phyloP scores from a whole-genome alignment of 53 echinoderm and acorn worm genomes.

The Temnopleurus reevesii region DNA sequence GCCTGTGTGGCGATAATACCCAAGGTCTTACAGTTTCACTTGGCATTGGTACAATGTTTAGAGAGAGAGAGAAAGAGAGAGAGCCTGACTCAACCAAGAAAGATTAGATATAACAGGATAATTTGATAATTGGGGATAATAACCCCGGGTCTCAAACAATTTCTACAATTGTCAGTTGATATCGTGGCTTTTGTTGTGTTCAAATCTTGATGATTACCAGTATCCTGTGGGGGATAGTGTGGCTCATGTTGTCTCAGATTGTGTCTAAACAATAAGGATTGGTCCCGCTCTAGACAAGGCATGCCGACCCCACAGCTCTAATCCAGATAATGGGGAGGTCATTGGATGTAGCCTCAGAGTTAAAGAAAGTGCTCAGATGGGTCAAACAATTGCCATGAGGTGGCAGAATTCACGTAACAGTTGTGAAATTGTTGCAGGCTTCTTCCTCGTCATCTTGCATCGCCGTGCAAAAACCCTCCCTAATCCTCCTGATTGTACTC shows the following conservation, averaged over 20 bases:
- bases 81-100: conserved; percentile 48
- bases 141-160: conserved; percentile 39
- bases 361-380: conserved; percentile 48
- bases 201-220: conserved; percentile 54
- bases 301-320: conserved; percentile 12
- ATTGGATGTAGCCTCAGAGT: conserved; percentile 12
- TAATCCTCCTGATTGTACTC: conserved; percentile 29
- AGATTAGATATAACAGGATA: conserved; percentile 57
- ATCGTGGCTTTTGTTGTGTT: conserved; percentile 45
- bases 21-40: conserved; percentile 12
- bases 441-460: conserved; percentile 18
- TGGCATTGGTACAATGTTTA: conserved; percentile 29
- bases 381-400: conserved; percentile 47
- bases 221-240: conserved; percentile 52
- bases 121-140: conserved; percentile 58
- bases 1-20: conserved; percentile 21
- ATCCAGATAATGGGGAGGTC: conserved; percentile 28
- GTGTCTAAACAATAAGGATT: conserved; percentile 8
- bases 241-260: conserved; percentile 36
- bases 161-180: conserved; percentile 58
- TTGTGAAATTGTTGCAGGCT: conserved; percentile 37
- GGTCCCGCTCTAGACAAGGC: neutral
- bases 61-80: too few species aligned
- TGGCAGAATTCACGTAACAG: conserved; percentile 59
- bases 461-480: neutral